Base-by-base conservation (phyloP, 2,797 vertebrate genomes). In the Bradypodion pumilum region DNA sequence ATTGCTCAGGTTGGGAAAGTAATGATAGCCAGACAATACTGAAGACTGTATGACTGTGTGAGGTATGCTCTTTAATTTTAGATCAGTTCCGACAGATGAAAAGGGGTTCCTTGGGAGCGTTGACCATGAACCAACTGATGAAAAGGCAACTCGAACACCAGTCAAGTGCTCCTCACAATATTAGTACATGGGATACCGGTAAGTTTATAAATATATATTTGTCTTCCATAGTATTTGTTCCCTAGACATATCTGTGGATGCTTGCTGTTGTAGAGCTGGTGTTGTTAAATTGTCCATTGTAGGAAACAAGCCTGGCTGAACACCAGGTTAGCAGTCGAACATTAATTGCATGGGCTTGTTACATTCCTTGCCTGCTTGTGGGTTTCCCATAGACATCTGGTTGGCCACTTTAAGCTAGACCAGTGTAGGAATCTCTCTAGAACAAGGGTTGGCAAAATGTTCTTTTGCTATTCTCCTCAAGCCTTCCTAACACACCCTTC, bases 21-120 rank as follows among this genome's bases (percentile, higher is more conserved):
- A 75, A 86, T 82, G 62, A 19, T 59, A 13, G 7, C 23, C 74
- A 25, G 40, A 9, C 85, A 80, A 88, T 80, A 44, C 92, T 82
- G 92, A 85, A 91, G 63, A 90, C 92, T 92, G 87, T 91, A 88
- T 89, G 85, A 94, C 86, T 91, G 81, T 84, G 89, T 93, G 88
- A 94, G 92, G 85, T 88, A 0, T 76, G 42, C 83, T 95, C 90
- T 92, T 90, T 91, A 91, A 88, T 95, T 95, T 95, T 94, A 99
- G 98, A 97, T 97, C 99, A 99, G 96, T 98, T 98, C 95, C 98
- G 98, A 90, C 98, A 98, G 94, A 98, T 97, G 96, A 99, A 99
- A 96, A 98, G 98, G 93, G 98, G 98, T 93, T 99, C 98, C 90
- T 94, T 99, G 95, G 98, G 98, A 88, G 97, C 98, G 92, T 96